A percentile compares a stretch with the other conserved stretches of the same genome.
Evolutionary conservation across 2,888 invertebrate genomes (phyloP).

Genomic region (Entomobrya multifasciata): DNA sequence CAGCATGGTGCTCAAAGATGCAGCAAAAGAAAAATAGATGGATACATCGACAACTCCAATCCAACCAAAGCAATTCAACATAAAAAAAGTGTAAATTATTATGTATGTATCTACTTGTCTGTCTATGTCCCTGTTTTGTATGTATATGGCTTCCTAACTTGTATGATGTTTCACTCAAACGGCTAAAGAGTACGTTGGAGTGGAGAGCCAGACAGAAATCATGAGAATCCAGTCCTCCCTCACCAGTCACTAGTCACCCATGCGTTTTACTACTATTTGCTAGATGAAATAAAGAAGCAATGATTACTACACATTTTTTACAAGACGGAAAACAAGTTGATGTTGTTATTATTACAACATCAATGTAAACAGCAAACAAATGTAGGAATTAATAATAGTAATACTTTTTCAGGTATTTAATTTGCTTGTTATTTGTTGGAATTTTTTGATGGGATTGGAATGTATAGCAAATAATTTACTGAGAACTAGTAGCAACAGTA

Average conservation of each 20-base stretch:
- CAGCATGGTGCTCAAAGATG: not conserved
- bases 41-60: constrained; percentile 9
- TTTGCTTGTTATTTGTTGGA: not conserved
- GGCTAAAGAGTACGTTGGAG: too few relatives aligned
- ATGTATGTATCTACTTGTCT: too few relatives aligned
- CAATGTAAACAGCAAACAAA: constrained; percentile 35
- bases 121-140: too few relatives aligned
- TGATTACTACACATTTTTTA: constrained; percentile 44
- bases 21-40: not conserved
- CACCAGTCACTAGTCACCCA: too few relatives aligned
- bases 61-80: not conserved
- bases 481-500: too few relatives aligned
- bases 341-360: constrained; percentile 10
- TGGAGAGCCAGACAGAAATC: not conserved
- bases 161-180: constrained; percentile 11
- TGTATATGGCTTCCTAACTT: too few relatives aligned
- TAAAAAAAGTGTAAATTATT: constrained; percentile 56
- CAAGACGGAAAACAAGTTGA: constrained; percentile 26
- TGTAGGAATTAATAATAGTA: not conserved
- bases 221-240: not conserved
- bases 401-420: not conserved
- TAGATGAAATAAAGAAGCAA: constrained; percentile 1
- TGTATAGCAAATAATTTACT: constrained; percentile 16
- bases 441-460: constrained; percentile 21
- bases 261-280: not conserved